Conservation (phyloP, 2,888 invertebrate genomes). For the Panopea generosa region DNA sequence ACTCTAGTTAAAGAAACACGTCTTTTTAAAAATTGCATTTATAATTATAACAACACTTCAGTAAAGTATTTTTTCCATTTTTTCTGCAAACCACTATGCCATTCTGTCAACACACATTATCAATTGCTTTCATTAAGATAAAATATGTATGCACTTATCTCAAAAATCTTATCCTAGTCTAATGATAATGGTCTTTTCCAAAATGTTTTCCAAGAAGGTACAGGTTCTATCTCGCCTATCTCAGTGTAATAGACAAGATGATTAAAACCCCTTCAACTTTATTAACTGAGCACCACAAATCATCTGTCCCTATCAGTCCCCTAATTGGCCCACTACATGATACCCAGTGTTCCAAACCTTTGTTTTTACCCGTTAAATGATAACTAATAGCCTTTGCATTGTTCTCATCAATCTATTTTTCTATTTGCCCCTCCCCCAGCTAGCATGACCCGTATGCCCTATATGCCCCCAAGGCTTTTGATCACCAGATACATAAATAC, state of each 20-base stretch:
- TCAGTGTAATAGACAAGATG: neutral
- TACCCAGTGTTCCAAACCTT: too few species aligned
- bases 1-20: too few species aligned
- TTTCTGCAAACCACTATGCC: neutral
- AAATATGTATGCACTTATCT: slow-evolving; percentile 21
- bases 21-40: too few species aligned
- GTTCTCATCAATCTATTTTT: too few species aligned
- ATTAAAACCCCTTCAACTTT: neutral
- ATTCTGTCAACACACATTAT: slow-evolving; percentile 11
- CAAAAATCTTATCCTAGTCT: slow-evolving; percentile 16
- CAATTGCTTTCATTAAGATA: slow-evolving; percentile 28
- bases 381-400: too few species aligned
- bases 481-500: slow-evolving; percentile 8
- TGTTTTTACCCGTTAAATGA: too few species aligned
- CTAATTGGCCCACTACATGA: neutral
- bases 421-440: neutral
- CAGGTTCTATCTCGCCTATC: neutral
- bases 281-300: neutral
- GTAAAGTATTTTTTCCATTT: too few species aligned
- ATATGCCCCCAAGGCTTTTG: neutral
- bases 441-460: slow-evolving; percentile 1
- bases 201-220: slow-evolving; percentile 12
- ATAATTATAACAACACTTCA: too few species aligned
- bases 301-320: neutral
- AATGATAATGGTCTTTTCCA: slow-evolving; percentile 38